phyloP scores from a whole-genome alignment of 2,113 vertebrate genomes.

The Urocitellus parryii region DNA sequence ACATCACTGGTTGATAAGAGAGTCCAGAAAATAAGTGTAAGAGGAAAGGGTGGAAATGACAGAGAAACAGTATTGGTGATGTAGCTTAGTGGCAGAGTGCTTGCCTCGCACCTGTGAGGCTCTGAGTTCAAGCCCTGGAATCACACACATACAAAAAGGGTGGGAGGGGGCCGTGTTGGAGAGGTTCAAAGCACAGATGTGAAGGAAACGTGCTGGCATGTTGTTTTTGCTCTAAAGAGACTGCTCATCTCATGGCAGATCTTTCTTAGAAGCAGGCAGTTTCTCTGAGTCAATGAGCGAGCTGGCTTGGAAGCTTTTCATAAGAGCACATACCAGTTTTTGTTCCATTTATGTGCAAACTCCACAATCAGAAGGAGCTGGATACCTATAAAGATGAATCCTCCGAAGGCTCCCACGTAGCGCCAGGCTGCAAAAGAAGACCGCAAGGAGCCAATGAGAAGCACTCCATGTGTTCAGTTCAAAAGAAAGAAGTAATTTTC shows the following conservation, averaged over 20 bases:
- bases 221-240: too few relatives aligned
- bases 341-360: slow-evolving; percentile 99
- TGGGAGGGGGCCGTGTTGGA: background rate
- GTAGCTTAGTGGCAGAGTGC: too few relatives aligned
- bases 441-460: slow-evolving; percentile 52
- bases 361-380: slow-evolving; percentile 97
- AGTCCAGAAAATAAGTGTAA: background rate
- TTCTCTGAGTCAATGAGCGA: background rate
- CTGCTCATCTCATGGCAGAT: background rate
- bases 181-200: background rate
- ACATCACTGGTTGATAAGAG: background rate
- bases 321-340: slow-evolving; percentile 94
- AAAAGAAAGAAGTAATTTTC: too few relatives aligned
- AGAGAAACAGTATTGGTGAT: background rate
- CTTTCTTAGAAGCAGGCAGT: background rate
- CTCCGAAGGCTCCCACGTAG: slow-evolving; percentile 92
- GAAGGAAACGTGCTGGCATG: background rate
- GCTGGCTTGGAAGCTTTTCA: background rate
- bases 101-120: too few relatives aligned
- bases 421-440: slow-evolving; percentile 93
- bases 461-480: background rate
- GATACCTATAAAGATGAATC: slow-evolving; percentile 93
- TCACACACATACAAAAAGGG: too few relatives aligned
- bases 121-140: too few relatives aligned
- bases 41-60: fast-evolving